Base-by-base conservation (phyloP, 30 jellyfish, hydroid and myxozoan species). In the Turritopsis dohrnii region DNA sequence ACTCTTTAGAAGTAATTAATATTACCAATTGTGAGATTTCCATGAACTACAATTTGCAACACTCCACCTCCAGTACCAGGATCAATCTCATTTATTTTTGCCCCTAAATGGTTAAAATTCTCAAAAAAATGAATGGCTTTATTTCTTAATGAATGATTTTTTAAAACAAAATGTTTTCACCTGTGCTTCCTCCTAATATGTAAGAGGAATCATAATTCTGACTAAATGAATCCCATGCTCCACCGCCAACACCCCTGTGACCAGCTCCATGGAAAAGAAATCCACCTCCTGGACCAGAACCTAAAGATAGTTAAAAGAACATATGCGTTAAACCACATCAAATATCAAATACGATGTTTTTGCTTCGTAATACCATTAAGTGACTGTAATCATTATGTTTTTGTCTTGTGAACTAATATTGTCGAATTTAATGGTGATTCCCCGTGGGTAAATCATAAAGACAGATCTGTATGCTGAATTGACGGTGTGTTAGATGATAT, bases 21-120 rank as follows among this genome's bases (percentile, higher is more conserved):
- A 23, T 69, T 69, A 69, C 77, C 77, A 27, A 69, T n/a, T 27
- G 22, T 69, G 9, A 69, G 19, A n/a, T 69, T 21, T 9, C 77
- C 77, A n/a, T 7, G 9, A n/a, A 27, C 28, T 69, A 7, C 30
- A n/a, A 69, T 69, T 27, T 9, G 31, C 77, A 69, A 69, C 77
- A 69, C 77, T 7, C 77, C 77, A 69, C 77, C 77, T 19, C 77
- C 77, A 69, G 77, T 69, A n/a, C 77, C 77, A n/a, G 77, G 77
- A 69, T 69, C 77, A 7, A 27, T n/a, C 9, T 69, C 77, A 27
- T n/a, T n/a, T 27, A 69, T 1, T 69, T 21, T 69, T 0, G 77
- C 77, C 9, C 77, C 77, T 69, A 69, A n/a, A 69, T n/a, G 4
- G 77, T 0, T n/a, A n/a, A n/a, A n/a, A n/a, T n/a, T n/a, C n/a